phyloP scores from a whole-genome alignment of 2,888 invertebrate species.

The Apotomis betuletana region DNA sequence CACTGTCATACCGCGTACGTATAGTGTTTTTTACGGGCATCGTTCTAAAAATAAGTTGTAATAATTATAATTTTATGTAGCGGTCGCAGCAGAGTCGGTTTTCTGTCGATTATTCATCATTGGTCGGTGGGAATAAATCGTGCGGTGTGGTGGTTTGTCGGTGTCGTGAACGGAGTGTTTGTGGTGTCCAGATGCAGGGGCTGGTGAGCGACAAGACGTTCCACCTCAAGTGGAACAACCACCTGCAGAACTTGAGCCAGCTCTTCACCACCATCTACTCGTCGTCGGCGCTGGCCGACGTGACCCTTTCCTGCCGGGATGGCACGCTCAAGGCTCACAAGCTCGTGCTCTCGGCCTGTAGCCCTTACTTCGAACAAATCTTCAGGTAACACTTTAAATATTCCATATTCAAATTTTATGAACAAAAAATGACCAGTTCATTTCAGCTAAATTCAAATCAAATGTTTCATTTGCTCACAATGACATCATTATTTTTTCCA shows the following conservation, averaged over 20 bases:
- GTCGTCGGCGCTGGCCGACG: slow-evolving; percentile 87
- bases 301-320: slow-evolving; percentile 88
- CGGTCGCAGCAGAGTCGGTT: slow-evolving; percentile 80
- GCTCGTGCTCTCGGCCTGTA: slow-evolving; percentile 89
- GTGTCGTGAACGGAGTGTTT: slow-evolving; percentile 63
- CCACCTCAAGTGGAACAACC: slow-evolving; percentile 89
- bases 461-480: slow-evolving; percentile 67
- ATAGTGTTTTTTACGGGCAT: slow-evolving; percentile 84
- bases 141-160: slow-evolving; percentile 74
- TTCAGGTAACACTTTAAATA: slow-evolving; percentile 77
- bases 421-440: slow-evolving; percentile 44
- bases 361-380: slow-evolving; percentile 89
- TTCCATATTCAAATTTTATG: slow-evolving; percentile 37
- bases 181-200: slow-evolving; percentile 82
- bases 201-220: slow-evolving; percentile 86
- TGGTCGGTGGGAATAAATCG: slow-evolving; percentile 47
- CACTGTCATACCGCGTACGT: slow-evolving; percentile 84
- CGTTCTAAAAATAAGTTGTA: slow-evolving; percentile 84
- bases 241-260: slow-evolving; percentile 87
- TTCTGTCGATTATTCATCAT: slow-evolving; percentile 77
- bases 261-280: slow-evolving; percentile 87
- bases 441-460: slow-evolving; percentile 52
- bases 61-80: slow-evolving; percentile 84
- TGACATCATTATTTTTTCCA: slow-evolving; percentile 75
- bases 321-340: slow-evolving; percentile 88